These are phyloP conservation scores for Aurelia coerulea DNA, from an alignment of 30 jellyfish, hydroid and myxozoan species.

Conservation along the genomic window DNA sequence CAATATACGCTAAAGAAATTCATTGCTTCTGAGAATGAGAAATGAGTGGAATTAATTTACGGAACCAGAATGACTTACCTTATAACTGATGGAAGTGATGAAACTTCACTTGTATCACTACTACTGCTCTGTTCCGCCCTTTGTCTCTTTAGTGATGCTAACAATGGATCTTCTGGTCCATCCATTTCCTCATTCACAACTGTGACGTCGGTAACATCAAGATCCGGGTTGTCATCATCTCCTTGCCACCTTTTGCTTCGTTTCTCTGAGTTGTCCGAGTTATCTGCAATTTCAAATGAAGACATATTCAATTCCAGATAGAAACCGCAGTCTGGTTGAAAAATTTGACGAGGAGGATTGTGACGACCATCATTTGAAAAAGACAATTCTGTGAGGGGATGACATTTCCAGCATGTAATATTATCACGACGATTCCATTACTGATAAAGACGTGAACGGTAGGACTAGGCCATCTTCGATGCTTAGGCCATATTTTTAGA, in stretches of 20 bases:
- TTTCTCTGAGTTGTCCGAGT: conserved; percentile 78
- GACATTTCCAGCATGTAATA: no score
- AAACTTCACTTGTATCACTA: conserved; percentile 79
- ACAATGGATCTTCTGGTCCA: conserved; percentile 73
- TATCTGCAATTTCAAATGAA: conserved; percentile 20
- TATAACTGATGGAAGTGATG: conserved; percentile 83
- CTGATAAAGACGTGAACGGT: no score
- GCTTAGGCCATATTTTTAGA: no score
- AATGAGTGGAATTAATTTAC: no score
- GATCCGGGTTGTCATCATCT: conserved; percentile 55
- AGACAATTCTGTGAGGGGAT: no score
- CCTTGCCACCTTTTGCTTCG: conserved; percentile 33
- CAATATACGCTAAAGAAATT: no score
- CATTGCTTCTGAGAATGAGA: no score
- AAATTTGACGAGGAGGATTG: background rate
- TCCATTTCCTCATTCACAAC: conserved; percentile 62
- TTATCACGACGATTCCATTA: no score
- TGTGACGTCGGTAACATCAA: conserved; percentile 66
- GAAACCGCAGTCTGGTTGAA: no score
- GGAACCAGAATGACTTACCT: conserved; percentile 39
- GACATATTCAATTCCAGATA: no score
- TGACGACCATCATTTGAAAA: no score
- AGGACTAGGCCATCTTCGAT: no score
- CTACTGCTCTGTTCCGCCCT: conserved; percentile 82
- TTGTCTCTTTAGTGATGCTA: conserved; percentile 49